Evolutionary conservation across 2,888 invertebrate species (phyloP), one percentile per base, ranked within the genome.

Genomic region (Melikaiella ostensackeni): DNA sequence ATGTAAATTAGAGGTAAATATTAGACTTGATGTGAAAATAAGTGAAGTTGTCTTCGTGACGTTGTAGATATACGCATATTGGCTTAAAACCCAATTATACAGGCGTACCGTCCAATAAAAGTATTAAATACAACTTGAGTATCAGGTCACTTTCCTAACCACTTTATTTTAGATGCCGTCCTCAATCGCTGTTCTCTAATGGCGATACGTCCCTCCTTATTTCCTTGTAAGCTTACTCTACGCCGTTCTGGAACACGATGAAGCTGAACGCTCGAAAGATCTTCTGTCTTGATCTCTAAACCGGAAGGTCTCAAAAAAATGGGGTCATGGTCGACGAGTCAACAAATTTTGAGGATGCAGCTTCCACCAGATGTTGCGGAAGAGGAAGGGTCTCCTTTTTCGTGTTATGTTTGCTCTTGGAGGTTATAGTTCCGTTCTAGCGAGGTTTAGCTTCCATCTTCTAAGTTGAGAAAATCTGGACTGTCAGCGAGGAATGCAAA

Each of bases 251-350:
- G 82, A 86, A 86, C 84, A 86, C 84, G 81, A 86, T 86, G 81
- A 79, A 79, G 79, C 59, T 63, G 81, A 80, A 81, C 79, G 81
- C 78, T 75, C 62, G 55, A 73, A 66, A 70, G 77, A 77, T 81
- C 77, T 75, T 81, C 77, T 77, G 77, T 76, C 80, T 80, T 74
- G 80, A 80, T 81, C 81, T 79, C 77, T 19, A 79, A 80, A 78
- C 77, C 74, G 78, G 77, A 78, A 78, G 78, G 62, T 82, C 76
- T 77, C 74, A 77, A 78, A 46, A 24, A 55, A 82, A 75, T 81
- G 82, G 79, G 84, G 87, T 87, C 86, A 88, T 84, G 86, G 87
- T 82, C 84, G 81, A 83, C 80, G 50, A 78, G 77, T 81, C 77
- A 81, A 80, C 78, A 81, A 82, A 82, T 79, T 76, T 75, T 70